Evolutionary conservation across 2,888 invertebrate genomes (phyloP), one percentile per base, ranked within the genome.

Genomic region (Heteropelma amictum): DNA sequence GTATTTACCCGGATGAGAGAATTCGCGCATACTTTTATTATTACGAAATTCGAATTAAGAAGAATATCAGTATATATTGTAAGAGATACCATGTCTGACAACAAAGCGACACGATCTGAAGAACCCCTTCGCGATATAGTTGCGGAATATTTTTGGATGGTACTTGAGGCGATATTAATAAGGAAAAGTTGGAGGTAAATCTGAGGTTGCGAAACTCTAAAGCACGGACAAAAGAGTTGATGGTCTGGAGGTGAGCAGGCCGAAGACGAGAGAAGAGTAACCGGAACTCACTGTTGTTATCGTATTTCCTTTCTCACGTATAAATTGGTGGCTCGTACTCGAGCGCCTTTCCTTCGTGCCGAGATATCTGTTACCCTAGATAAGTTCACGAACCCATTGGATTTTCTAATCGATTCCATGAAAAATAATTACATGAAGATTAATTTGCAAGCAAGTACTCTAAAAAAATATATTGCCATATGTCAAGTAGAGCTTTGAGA

Each of bases 81-180:
- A n/a, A n/a, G n/a, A n/a, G n/a, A n/a, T n/a, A n/a, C n/a, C n/a
- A n/a, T n/a, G n/a, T n/a, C n/a, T n/a, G n/a, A n/a, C n/a, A n/a
- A n/a, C n/a, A n/a, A n/a, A 72, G 35, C 64, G 28, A 19, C 49
- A 63, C 45, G 64, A n/a, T 14, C 30, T 68, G 28, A 30, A 61
- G 21, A 28, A 12, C 1, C 12, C 3, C 45, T 26, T 8, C 12
- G n/a, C n/a, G 49, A 12, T 3, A 12, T 35, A 40, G 30, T 30
- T 35, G 54, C 60, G 14, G 26, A 17, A 45, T 53, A 58, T 35
- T 71, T 38, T 49, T 10, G 35, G 33, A 23, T 47, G 53, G 47
- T 53, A 42, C 51, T 58, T 42, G 69, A 72, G 77, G 77, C 69
- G 35, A 45, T 63, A 65, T 61, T 75, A 74, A 75, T 74, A 75